phyloP scores from a whole-genome alignment of 1,140 invertebrate species.

The Bursaphelenchus mucronatus region DNA sequence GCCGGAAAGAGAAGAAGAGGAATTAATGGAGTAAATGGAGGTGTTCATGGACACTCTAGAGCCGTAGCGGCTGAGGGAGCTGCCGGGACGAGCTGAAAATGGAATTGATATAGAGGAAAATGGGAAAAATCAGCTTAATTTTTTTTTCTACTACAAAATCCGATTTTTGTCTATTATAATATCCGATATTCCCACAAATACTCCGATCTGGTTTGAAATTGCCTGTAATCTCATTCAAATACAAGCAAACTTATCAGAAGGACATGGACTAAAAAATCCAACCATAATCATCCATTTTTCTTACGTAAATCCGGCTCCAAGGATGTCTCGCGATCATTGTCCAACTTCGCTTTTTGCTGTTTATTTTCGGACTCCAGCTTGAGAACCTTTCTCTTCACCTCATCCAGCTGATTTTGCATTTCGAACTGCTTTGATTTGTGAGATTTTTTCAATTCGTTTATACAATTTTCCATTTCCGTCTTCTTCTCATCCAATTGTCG shows the following conservation, averaged over 20 bases:
- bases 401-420: slow-evolving; percentile 47
- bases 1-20: not conserved
- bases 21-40: slow-evolving; percentile 14
- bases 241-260: too few species aligned
- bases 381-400: slow-evolving; percentile 42
- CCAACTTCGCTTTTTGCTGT: slow-evolving; percentile 36
- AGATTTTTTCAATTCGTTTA: slow-evolving; percentile 45
- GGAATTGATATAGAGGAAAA: too few species aligned
- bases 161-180: too few species aligned
- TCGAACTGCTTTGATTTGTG: slow-evolving; percentile 47
- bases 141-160: too few species aligned
- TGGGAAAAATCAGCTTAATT: too few species aligned
- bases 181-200: too few species aligned
- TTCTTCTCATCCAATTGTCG: slow-evolving; percentile 51
- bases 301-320: not conserved
- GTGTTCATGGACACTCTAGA: slow-evolving; percentile 17
- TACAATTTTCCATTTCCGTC: slow-evolving; percentile 53
- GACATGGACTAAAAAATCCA: too few species aligned
- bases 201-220: too few species aligned
- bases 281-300: not conserved
- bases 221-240: too few species aligned
- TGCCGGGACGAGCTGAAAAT: slow-evolving; percentile 14
- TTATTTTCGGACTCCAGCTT: slow-evolving; percentile 49
- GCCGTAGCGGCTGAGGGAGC: slow-evolving; percentile 26
- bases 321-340: slow-evolving; percentile 17